A percentile compares a stretch with the other conserved stretches of the same genome.
phyloP scores from a whole-genome alignment of 2,888 invertebrate genomes.

The Sussaba pulchella region DNA sequence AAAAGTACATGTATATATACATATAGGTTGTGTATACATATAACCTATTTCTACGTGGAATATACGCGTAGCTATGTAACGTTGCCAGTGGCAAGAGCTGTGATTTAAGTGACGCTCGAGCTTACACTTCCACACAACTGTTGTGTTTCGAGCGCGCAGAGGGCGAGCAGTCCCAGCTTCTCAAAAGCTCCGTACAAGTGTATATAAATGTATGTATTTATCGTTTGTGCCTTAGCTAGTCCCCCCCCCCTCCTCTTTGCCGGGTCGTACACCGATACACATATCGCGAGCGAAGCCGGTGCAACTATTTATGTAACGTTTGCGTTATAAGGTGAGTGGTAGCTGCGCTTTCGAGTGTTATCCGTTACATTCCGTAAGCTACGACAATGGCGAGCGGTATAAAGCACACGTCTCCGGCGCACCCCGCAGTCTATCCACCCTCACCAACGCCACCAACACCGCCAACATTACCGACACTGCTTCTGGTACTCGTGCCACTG shows the following conservation, averaged over 20 bases:
- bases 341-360: constrained; percentile 53
- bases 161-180: constrained; percentile 18
- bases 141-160: constrained; percentile 41
- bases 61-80: constrained; percentile 51
- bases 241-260: no score
- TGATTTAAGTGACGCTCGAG: constrained; percentile 63
- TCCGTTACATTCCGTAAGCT: constrained; percentile 59
- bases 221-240: neutral
- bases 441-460: no score
- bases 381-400: constrained; percentile 6
- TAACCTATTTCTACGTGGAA: neutral
- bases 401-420: constrained; percentile 10
- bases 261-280: constrained; percentile 38
- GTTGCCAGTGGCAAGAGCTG: constrained; percentile 53
- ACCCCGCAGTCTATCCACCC: neutral
- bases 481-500: neutral
- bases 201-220: constrained; percentile 29
- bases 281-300: constrained; percentile 34
- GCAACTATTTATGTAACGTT: constrained; percentile 56
- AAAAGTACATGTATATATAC: constrained; percentile 4
- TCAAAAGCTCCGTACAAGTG: neutral
- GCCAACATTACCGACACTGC: no score
- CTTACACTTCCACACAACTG: constrained; percentile 49
- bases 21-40: neutral
- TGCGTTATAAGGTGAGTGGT: constrained; percentile 58